These are phyloP conservation scores for Dryoscopus gambensis DNA, from an alignment of 2,113 vertebrate genomes.

Conservation along the genomic window DNA sequence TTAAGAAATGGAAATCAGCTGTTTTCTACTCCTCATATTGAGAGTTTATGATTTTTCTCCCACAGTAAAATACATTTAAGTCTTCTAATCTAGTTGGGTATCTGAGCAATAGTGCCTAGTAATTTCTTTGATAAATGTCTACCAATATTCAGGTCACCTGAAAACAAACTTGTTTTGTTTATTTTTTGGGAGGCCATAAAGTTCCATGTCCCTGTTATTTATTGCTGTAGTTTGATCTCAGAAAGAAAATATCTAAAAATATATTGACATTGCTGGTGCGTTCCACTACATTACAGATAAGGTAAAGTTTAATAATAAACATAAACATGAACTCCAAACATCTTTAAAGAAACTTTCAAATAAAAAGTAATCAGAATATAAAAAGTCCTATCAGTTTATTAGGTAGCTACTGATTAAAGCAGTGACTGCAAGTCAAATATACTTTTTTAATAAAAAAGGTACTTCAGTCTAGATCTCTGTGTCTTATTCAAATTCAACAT, in stretches of 20 bases:
- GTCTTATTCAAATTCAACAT: conserved; percentile 9
- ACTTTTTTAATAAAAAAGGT: conserved; percentile 19
- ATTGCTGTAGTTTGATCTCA: background rate
- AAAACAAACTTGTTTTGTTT: background rate
- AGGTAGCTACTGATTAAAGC: background rate
- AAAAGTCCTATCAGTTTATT: background rate
- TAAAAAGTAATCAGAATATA: background rate
- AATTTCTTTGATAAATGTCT: conserved; percentile 10
- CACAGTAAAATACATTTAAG: background rate
- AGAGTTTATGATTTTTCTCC: background rate
- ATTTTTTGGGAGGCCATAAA: background rate
- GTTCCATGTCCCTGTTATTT: background rate
- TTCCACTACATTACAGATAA: background rate
- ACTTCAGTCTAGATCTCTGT: background rate
- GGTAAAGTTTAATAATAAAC: background rate
- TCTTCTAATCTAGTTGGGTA: background rate
- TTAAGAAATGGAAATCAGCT: background rate
- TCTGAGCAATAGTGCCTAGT: background rate
- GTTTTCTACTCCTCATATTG: background rate
- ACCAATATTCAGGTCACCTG: background rate
- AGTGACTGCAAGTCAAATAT: background rate
- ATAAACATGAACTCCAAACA: background rate
- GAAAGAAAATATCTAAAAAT: background rate
- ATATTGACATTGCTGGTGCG: background rate
- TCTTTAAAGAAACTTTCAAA: background rate